Evolutionary conservation across 2,797 vertebrate species (phyloP), one percentile per base, ranked within the genome.

Genomic region (Pangasius krempfi): DNA sequence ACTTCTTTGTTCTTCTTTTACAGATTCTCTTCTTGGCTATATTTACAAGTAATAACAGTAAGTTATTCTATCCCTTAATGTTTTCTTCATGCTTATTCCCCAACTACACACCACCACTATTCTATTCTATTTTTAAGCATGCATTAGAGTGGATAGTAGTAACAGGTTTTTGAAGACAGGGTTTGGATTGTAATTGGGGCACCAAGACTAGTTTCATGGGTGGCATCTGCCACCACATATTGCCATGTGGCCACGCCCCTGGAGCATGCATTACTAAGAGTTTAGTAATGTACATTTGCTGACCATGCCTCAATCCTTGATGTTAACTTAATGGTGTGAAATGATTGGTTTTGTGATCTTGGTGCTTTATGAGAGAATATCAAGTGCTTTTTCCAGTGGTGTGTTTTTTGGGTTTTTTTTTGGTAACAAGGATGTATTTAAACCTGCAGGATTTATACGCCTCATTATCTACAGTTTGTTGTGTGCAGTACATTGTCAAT

Each of bases 191-290:
- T n/a, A 80, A 56, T 10, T 80, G 76, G 76, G 52, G 16, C 76
- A 81, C 54, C 16, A 22, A 81, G 20, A 33, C 18, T 37, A 40
- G 20, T 82, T 82, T 82, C 18, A 82, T 40, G 20, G 56, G 20
- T 82, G 79, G 33, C 79, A 79, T 79, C 79, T 82, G 56, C 33
- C 54, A 82, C 79, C 79, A 20, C 12, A 33, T 27, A 37, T 3
- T 40, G 54, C 33, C 79, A 82, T 82, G 30, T 82, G 79, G 10
- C 22, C n/a, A 33, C 25, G 22, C 37, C 52, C 22, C 30, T 60
- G 30, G 79, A 30, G 16, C 79, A 82, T 58, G 33, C 30, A 33
- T 56, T 58, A 56, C 9, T 81, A 4, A 56, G 52, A 22, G 54
- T 82, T 40, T 20, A 56, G 16, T 56, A 33, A 47, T 76, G 56